Evolutionary conservation across 1,140 invertebrate genomes (phyloP), one percentile per base, ranked within the genome.

Genomic region (Drosophila rufa): DNA sequence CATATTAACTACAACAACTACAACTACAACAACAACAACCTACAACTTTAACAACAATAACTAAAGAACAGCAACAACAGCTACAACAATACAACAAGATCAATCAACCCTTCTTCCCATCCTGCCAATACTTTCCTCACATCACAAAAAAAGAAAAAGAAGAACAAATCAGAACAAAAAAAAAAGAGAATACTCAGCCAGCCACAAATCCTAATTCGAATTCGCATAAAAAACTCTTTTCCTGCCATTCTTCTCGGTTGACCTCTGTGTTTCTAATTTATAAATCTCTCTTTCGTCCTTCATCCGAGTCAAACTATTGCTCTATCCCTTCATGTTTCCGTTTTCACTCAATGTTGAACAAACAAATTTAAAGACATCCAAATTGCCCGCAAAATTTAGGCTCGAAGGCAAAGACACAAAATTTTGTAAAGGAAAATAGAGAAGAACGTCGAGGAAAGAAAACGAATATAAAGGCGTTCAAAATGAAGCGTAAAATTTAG

Each of bases 401-500:
- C 48, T 57, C 59, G 47, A 67, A 73, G 55, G 59, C 67, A 71
- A 58, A 62, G 40, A 67, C 47, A 81, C 70, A 62, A 82, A 65
- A 75, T 79, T 71, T 82, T 47, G 46, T 65, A 43, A 70, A 75
- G 57, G 64, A 75, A 68, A 69, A 77, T 73, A 70, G 55, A 75
- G 62, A 66, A 82, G 71, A 84, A 89, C 81, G 90, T 90, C 81
- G 86, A 75, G 79, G 86, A 90, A 75, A 77, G 81, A 79, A 61
- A 55, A 22, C 14, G 53, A 82, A 61, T 47, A 22, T 19, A 47
- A 79, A 83, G 69, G 79, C 85, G 83, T 91, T 90, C 85, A 47
- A 66, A 76, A 65, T 73, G 55, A 82, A 80, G 75, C 55, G 79
- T 80, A 73, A 81, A 86, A 84, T 91, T 92, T 87, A 91, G 91